These are phyloP conservation scores for Idris sp. DNA, from an alignment of 1,140 invertebrate species.

Conservation along the genomic window DNA sequence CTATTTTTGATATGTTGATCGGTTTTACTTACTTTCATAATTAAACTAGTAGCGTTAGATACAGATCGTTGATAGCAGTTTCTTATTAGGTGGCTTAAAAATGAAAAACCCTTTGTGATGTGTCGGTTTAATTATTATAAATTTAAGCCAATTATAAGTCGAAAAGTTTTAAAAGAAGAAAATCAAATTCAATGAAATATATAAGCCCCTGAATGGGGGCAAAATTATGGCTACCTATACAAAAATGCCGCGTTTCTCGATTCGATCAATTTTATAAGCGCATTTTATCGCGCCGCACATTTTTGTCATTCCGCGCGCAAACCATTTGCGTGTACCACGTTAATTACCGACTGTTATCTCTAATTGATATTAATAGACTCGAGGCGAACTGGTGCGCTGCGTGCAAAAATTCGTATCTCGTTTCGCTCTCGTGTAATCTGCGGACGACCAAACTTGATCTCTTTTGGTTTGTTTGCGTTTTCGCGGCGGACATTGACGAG, in stretches of 20 bases:
- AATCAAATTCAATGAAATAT: conserved; percentile 2
- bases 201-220: conserved; percentile 1
- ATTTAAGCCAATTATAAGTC: no score
- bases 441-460: no score
- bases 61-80: no score
- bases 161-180: no score
- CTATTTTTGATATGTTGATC: no score
- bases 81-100: no score
- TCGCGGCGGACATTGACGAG: conserved; percentile 28
- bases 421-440: conserved; percentile 42
- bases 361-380: conserved; percentile 60
- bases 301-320: conserved; percentile 37
- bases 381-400: conserved; percentile 5
- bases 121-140: no score
- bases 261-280: conserved; percentile 39
- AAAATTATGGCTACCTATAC: conserved; percentile 35
- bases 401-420: conserved; percentile 37
- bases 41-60: no score
- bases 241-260: conserved; percentile 37
- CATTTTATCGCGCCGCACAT: conserved; percentile 33
- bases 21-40: no score
- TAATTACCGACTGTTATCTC: conserved; percentile 58
- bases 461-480: conserved; percentile 19
- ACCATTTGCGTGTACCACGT: conserved; percentile 49
- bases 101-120: no score